Conservation (phyloP, 2,888 invertebrate genomes). For the Hirtodrosophila duncani region DNA sequence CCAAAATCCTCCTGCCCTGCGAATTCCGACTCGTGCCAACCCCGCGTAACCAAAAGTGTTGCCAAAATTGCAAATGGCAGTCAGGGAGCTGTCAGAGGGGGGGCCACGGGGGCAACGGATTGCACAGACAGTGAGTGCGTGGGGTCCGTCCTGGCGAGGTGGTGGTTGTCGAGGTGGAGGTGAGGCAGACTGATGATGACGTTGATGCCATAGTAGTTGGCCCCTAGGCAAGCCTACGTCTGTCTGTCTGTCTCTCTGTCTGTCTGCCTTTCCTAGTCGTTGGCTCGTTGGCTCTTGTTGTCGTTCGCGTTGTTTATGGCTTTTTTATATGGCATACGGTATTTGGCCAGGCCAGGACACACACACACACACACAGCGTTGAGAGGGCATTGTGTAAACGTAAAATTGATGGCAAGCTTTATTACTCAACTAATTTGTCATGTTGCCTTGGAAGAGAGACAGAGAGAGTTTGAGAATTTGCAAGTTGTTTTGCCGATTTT, state of each 20-base stretch:
- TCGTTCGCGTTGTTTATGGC: constrained; percentile 63
- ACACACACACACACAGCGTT: constrained; percentile 13
- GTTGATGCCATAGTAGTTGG: constrained; percentile 1
- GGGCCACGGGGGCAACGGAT: background rate
- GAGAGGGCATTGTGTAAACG: constrained; percentile 16
- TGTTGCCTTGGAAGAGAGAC: constrained; percentile 42
- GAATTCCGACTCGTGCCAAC: constrained; percentile 11
- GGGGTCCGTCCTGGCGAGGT: constrained; percentile 27
- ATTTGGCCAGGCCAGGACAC: constrained; percentile 32
- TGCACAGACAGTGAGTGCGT: constrained; percentile 52
- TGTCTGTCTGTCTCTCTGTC: constrained; percentile 19
- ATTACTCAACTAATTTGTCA: constrained; percentile 76
- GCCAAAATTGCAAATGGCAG: constrained; percentile 65
- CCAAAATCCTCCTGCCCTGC: too few species aligned
- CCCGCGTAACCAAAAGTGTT: constrained; percentile 67
- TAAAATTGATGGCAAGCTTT: constrained; percentile 65
- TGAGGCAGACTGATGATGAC: background rate
- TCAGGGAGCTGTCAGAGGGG: constrained; percentile 11
- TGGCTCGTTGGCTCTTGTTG: constrained; percentile 45
- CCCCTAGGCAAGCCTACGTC: constrained; percentile 29
- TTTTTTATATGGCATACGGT: constrained; percentile 58
- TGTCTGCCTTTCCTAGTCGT: constrained; percentile 31
- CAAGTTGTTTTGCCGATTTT: too few species aligned
- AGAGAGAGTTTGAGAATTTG: too few species aligned
- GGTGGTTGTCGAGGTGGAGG: constrained; percentile 7